Evolutionary conservation across 2,888 invertebrate species (phyloP).

Genomic region (Chesias legatella): DNA sequence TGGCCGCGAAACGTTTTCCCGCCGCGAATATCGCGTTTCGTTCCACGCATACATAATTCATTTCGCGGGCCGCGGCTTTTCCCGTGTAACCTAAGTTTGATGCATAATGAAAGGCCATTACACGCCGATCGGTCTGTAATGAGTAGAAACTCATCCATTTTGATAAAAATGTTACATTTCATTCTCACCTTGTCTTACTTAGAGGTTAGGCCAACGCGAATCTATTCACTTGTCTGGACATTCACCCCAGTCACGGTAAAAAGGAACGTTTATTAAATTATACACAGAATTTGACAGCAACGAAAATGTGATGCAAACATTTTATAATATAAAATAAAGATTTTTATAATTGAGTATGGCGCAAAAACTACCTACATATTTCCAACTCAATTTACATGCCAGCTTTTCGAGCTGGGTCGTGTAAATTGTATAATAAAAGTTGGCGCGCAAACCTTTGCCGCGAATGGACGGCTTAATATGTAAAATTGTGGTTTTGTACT

Average conservation of each 20-base stretch:
- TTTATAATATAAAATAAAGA: too few relatives aligned
- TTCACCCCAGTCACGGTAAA: too few relatives aligned
- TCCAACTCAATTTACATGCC: too few relatives aligned
- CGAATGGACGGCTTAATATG: constrained; percentile 7
- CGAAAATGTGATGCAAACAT: too few relatives aligned
- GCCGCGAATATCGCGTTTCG: constrained; percentile 31
- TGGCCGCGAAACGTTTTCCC: constrained; percentile 16
- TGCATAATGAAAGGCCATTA: constrained; percentile 22
- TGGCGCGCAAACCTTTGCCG: constrained; percentile 4
- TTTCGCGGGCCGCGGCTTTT: constrained; percentile 9
- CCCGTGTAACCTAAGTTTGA: constrained; percentile 16
- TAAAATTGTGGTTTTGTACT: neutral
- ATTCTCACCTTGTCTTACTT: too few relatives aligned
- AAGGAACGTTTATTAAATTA: too few relatives aligned
- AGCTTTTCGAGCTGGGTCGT: constrained; percentile 2
- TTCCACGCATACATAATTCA: constrained; percentile 33
- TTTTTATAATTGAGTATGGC: too few relatives aligned
- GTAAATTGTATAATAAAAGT: constrained; percentile 21
- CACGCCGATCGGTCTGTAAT: constrained; percentile 10
- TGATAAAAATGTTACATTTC: neutral
- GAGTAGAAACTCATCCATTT: neutral
- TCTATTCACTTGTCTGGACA: too few relatives aligned
- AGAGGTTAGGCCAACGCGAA: too few relatives aligned
- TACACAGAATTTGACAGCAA: too few relatives aligned
- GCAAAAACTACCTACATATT: too few relatives aligned